Evolutionary conservation across 2,113 vertebrate genomes (phyloP), one percentile per base, ranked within the genome.

Genomic region (Turdus rufiventris): DNA sequence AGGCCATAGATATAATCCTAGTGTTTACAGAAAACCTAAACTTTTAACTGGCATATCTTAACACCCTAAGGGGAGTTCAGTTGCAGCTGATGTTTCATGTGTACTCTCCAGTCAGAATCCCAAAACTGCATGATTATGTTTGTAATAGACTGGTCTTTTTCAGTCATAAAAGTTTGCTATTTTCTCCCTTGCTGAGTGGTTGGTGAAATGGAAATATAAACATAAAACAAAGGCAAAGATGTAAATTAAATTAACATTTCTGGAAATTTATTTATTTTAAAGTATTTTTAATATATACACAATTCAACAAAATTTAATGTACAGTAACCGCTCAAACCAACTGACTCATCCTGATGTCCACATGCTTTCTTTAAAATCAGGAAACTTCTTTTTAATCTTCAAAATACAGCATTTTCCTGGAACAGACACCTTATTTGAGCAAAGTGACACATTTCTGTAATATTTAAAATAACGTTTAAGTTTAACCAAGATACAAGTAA

Each of bases 351-450:
- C 91, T 93, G 92, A 93, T 97, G 95, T 97, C 96, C 97, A 96
- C 96, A 97, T 95, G 96, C 91, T 97, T 98, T 97, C 96, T 97
- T 98, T 97, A 97, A 97, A 97, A 97, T 95, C 93, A 97, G 95
- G 97, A 97, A 97, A 97, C 79, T 97, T 74, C 48, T 84, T 98
- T 95, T 91, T 85, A 63, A 89, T 96, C 84, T 97, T 98, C 95
- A 97, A 98, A 98, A 96, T 95, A 96, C 92, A 97, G 95, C 86
- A 96, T 97, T 97, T 97, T 97, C 93, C 92, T 96, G 94, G 93
- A 98, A 98, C 97, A 98, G 97, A 98, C 97, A 97, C 96, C 95
- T 98, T 97, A 92, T 97, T 97, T 97, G 97, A 82, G 87, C 78
- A 91, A 97, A 94, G 91, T 92, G 94, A 86, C 95, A 97, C 88